Evolutionary conservation across 2,113 vertebrate species (phyloP).

Genomic region (Gymnarchus niloticus): DNA sequence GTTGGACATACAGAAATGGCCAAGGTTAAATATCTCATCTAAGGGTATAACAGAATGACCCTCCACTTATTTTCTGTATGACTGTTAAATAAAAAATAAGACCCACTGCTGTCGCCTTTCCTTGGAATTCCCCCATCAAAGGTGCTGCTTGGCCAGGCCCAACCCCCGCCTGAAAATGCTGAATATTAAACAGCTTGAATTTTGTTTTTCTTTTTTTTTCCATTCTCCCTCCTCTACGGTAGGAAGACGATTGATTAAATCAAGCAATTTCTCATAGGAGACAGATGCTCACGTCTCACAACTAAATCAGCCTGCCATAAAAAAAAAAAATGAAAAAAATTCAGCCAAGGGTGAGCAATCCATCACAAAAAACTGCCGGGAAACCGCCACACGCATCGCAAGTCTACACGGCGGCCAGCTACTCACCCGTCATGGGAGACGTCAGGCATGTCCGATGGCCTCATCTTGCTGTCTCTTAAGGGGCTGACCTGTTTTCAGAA

Average conservation of each 20-base stretch:
- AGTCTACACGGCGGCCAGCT: not conserved
- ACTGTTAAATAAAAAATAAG: not conserved
- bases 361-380: constrained; percentile 35
- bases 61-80: not conserved
- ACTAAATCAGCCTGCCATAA: constrained; percentile 50
- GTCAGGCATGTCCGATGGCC: not conserved
- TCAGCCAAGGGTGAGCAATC: constrained; percentile 43
- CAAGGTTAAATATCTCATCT: not conserved
- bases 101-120: not conserved
- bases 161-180: constrained; percentile 10
- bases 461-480: constrained; percentile 2
- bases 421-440: not conserved
- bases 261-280: constrained; percentile 51
- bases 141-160: not conserved
- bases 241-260: constrained; percentile 48
- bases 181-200: constrained; percentile 33
- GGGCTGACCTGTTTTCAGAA: not conserved
- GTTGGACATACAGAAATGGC: not conserved
- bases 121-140: not conserved
- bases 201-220: constrained; percentile 33
- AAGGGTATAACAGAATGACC: not conserved
- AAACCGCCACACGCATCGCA: constrained; percentile 22
- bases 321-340: constrained; percentile 47
- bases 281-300: constrained; percentile 41
- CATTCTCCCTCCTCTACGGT: constrained; percentile 35